Evolutionary conservation across 2,888 invertebrate genomes (phyloP).

Genomic region (Cylloceria caligata): DNA sequence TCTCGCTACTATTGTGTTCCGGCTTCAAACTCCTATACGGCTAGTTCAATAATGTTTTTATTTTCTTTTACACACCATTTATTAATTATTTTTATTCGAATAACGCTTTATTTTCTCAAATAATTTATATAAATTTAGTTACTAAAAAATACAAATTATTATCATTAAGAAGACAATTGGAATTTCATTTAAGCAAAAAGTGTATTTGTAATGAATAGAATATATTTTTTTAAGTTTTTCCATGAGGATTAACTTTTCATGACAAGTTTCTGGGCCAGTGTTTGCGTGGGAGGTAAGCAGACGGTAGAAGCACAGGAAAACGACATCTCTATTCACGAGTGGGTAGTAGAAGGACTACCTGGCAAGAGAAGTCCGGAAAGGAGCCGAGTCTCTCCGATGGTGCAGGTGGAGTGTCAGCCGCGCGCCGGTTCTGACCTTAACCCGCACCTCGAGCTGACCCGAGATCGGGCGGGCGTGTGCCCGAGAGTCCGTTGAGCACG

Average conservation of each 20-base stretch:
- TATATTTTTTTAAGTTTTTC: not conserved
- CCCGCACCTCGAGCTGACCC: slow-evolving; percentile 72
- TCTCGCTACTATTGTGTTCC: not conserved
- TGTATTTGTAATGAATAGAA: too few species aligned
- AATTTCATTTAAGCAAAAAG: too few species aligned
- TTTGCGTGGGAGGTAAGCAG: slow-evolving; percentile 77
- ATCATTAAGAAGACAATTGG: not conserved
- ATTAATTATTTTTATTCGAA: not conserved
- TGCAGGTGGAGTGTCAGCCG: slow-evolving; percentile 64
- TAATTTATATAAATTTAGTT: not conserved
- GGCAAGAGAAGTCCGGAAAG: slow-evolving; percentile 25
- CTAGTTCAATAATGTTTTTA: not conserved
- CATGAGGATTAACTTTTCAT: not conserved
- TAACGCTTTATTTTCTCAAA: not conserved
- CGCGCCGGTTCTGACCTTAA: slow-evolving; percentile 69
- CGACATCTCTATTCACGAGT: slow-evolving; percentile 68
- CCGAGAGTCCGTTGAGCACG: slow-evolving; percentile 50
- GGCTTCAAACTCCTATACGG: not conserved
- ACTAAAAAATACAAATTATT: not conserved
- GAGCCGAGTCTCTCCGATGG: slow-evolving; percentile 35
- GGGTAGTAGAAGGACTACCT: slow-evolving; percentile 67
- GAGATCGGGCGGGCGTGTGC: slow-evolving; percentile 54
- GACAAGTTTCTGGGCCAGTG: not conserved
- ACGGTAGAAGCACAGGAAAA: slow-evolving; percentile 9
- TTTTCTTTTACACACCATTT: not conserved